A percentile compares a stretch with the other conserved stretches of the same genome.
Evolutionary conservation across 1,140 invertebrate species (phyloP).

Genomic region (Sinonovacula constricta): DNA sequence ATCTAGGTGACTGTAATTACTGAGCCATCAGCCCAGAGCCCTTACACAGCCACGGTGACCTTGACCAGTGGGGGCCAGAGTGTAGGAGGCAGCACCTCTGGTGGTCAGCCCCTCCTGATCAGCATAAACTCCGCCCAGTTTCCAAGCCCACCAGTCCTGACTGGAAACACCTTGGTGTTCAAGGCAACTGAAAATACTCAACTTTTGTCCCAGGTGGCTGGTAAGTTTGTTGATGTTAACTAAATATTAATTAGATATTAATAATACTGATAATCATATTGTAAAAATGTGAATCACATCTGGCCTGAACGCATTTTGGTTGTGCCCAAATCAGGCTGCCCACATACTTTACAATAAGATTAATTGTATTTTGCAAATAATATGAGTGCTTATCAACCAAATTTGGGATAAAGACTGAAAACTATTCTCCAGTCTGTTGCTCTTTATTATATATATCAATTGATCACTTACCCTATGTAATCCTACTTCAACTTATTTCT

Average conservation of each 20-base stretch:
- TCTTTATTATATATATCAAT: too few relatives aligned
- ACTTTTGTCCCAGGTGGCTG: conserved; percentile 61
- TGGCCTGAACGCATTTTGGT: not conserved
- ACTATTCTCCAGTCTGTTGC: too few relatives aligned
- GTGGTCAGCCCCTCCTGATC: conserved; percentile 57
- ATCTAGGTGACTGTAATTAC: conserved; percentile 46
- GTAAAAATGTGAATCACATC: too few relatives aligned
- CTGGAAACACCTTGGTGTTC: conserved; percentile 59
- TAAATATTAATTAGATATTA: not conserved
- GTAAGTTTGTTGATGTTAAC: conserved; percentile 46
- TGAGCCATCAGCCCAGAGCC: conserved; percentile 20
- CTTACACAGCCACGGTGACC: conserved; percentile 38
- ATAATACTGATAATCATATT: not conserved
- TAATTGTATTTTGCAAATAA: not conserved
- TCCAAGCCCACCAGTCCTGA: conserved; percentile 54
- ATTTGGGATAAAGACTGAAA: too few relatives aligned
- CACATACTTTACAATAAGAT: not conserved
- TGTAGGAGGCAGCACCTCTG: conserved; percentile 61
- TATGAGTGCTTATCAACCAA: not conserved
- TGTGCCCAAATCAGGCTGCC: not conserved
- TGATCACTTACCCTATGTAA: too few relatives aligned
- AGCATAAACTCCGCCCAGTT: conserved; percentile 59
- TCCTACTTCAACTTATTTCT: too few relatives aligned
- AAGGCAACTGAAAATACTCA: conserved; percentile 52
- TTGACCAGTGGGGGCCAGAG: conserved; percentile 49